These are phyloP conservation scores for Hylomyscus alleni DNA, from an alignment of 2,797 vertebrate species.

Conservation along the genomic window DNA sequence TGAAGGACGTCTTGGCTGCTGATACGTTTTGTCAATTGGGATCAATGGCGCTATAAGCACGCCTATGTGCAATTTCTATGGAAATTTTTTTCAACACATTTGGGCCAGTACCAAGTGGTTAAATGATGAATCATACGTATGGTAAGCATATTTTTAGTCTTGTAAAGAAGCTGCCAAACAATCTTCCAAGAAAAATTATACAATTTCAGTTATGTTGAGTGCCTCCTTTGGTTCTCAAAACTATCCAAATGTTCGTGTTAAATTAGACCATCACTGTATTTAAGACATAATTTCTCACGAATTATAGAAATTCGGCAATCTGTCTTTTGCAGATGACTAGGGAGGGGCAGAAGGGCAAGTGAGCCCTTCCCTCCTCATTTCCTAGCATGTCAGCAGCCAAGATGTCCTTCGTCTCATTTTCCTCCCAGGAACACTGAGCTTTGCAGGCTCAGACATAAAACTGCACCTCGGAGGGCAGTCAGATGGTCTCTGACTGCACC, in stretches of 20 bases:
- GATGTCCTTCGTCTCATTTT: neutral
- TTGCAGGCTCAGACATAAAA: neutral
- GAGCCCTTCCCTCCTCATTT: neutral
- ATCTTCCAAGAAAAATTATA: constrained; percentile 50
- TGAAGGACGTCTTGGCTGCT: constrained; percentile 31
- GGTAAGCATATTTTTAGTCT: constrained; percentile 37
- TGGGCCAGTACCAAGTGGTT: neutral
- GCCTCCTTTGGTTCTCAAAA: constrained; percentile 59
- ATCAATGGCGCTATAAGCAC: constrained; percentile 43
- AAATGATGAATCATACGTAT: neutral
- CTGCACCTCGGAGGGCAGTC: neutral
- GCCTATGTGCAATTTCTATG: neutral
- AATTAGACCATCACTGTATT: constrained; percentile 10
- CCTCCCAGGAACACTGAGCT: neutral
- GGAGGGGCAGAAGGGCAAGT: neutral
- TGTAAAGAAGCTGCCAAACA: constrained; percentile 50
- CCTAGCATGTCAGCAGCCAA: neutral
- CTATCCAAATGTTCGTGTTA: neutral
- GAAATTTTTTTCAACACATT: constrained; percentile 20
- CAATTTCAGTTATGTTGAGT: constrained; percentile 46
- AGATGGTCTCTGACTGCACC: neutral
- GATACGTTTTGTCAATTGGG: constrained; percentile 26
- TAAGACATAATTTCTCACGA: constrained; percentile 49
- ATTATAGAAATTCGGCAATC: constrained; percentile 41
- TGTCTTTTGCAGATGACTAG: neutral